Conservation (phyloP, 2,797 vertebrate genomes). For the Morelia viridis region DNA sequence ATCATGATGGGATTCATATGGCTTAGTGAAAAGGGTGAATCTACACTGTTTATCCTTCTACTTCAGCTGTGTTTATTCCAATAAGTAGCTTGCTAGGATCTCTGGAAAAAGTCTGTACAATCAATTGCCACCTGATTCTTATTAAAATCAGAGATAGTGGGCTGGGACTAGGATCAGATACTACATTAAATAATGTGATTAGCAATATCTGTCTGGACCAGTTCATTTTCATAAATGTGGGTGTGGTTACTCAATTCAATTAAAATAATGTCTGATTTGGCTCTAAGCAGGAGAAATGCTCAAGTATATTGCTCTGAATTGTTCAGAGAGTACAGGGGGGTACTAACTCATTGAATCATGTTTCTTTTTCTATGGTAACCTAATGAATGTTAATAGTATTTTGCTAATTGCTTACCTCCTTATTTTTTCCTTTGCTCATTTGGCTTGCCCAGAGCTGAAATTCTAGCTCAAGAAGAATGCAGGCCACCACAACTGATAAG, state of each 20-base stretch:
- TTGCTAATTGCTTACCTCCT: background rate
- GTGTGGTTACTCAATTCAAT: background rate
- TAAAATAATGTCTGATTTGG: background rate
- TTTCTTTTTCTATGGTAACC: background rate
- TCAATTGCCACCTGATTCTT: background rate
- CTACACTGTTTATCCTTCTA: background rate
- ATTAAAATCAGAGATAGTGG: background rate
- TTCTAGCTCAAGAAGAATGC: background rate
- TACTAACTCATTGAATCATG: background rate
- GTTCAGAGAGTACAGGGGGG: background rate
- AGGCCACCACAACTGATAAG: background rate
- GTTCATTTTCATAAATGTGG: background rate
- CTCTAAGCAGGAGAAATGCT: background rate
- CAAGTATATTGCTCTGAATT: background rate
- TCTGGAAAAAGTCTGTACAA: background rate
- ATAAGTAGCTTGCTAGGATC: background rate
- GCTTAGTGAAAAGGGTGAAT: background rate
- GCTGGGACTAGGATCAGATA: background rate
- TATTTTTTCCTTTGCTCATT: background rate
- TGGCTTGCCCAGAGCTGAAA: background rate
- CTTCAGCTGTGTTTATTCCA: background rate
- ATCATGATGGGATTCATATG: background rate
- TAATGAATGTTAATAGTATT: background rate
- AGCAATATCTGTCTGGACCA: background rate
- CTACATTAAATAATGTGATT: background rate